Evolutionary conservation across 2,113 vertebrate species (phyloP).

Genomic region (Zingel zingel): DNA sequence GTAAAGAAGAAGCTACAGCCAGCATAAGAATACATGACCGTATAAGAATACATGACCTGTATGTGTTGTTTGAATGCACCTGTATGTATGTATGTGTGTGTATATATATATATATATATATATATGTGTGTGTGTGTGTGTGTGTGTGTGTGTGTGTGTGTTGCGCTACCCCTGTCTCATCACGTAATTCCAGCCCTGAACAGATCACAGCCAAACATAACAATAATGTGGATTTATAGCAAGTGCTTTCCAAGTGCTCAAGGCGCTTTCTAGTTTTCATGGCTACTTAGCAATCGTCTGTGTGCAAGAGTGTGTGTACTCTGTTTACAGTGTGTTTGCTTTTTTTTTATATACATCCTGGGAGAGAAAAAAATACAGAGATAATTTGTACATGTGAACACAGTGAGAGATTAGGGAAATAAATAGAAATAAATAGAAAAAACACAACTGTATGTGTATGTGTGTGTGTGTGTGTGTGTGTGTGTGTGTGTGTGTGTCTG

Average conservation of each 20-base stretch:
- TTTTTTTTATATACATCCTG: neutral
- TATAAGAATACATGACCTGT: neutral
- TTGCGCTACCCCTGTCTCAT: neutral
- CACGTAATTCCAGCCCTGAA: conserved; percentile 32
- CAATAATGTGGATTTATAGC: conserved; percentile 60
- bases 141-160: neutral
- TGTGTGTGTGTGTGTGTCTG: neutral
- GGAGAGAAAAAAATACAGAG: conserved; percentile 17
- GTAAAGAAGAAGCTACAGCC: neutral
- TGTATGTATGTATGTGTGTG: neutral
- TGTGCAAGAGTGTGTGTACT: neutral
- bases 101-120: neutral
- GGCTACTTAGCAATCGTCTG: conserved; percentile 7
- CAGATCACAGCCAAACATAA: conserved; percentile 59
- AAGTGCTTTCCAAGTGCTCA: conserved; percentile 51
- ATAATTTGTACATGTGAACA: conserved; percentile 30
- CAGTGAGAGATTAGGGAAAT: neutral
- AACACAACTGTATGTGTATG: neutral
- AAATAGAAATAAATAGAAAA: neutral
- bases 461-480: neutral
- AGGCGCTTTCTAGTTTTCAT: conserved; percentile 52
- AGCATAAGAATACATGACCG: neutral
- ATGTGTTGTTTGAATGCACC: neutral
- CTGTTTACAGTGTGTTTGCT: conserved; percentile 2
- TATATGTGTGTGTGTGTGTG: neutral